Base-by-base conservation (phyloP, 2,113 vertebrate genomes). In the Podarcis muralis region DNA sequence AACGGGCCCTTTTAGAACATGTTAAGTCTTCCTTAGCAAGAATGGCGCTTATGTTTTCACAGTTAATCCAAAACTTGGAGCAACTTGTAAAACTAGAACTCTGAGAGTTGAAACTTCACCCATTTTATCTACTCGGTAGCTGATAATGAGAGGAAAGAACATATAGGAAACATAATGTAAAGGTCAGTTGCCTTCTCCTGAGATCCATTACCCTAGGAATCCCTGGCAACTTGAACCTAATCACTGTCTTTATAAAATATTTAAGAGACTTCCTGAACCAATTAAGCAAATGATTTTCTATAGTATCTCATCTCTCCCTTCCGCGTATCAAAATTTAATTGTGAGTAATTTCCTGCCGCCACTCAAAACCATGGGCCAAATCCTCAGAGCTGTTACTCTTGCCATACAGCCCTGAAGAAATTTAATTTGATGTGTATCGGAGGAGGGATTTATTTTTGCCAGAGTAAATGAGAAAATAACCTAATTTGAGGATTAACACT, bases 201-300 rank as follows among this genome's bases (percentile, higher is more conserved):
- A 78, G 72, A 40, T 81, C 75, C n/a, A 6, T 84, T 84, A 53
- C 87, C 40, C 5, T 22, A 65, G 35, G 1, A 85, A 72, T 87
- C 40, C 78, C 79, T 0, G 4, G 76, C 30, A 83, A 62, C 2
- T 25, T 76, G 85, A 84, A 92, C n/a, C 84, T 27, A 85, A 6
- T 89, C 80, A 83, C 80, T 78, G 88, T 87, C 79, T 83, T 93
- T 30, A 96, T 95, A 35, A 89, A 96, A 95, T 93, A 96, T 95
- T 95, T 87, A 95, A 92, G 69, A 88, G 79, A 89, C 80, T 92
- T 95, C 92, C 90, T 87, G 53, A 71, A 85, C 90, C 91, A 95
- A 96, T 96, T 92, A 95, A 95, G 87, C 18, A 83, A 81, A 94
- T 93, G 84, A 89, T 94, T 95, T 93, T 93, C 88, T 94, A 88